Conservation (phyloP, 2,888 invertebrate genomes). For the Cantharis flavilabris region DNA sequence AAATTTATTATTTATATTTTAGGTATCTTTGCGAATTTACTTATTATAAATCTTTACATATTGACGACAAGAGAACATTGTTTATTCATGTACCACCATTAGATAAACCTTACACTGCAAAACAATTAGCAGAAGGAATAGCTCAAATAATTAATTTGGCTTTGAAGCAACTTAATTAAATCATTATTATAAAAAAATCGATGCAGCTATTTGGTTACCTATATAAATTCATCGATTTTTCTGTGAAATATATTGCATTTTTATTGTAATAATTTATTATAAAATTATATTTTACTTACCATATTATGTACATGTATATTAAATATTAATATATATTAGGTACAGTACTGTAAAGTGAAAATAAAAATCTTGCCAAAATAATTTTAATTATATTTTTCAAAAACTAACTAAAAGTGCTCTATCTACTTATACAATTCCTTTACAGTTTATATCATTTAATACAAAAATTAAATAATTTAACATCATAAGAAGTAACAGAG, state of each 20-base stretch:
- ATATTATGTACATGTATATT: too few species aligned
- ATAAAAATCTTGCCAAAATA: background rate
- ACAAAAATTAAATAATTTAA: background rate
- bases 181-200: too few species aligned
- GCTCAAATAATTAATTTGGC: constrained; percentile 52
- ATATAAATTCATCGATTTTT: too few species aligned
- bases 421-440: too few species aligned
- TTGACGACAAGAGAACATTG: constrained; percentile 64
- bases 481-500: background rate
- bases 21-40: constrained; percentile 84
- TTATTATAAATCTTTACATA: constrained; percentile 75
- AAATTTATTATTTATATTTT: constrained; percentile 36
- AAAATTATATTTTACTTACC: too few species aligned
- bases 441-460: background rate
- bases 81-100: constrained; percentile 82
- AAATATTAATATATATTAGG: too few species aligned
- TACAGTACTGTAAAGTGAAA: background rate
- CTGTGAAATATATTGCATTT: too few species aligned
- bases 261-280: too few species aligned
- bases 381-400: background rate
- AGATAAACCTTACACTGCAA: constrained; percentile 62
- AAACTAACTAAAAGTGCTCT: too few species aligned
- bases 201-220: too few species aligned
- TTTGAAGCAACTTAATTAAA: constrained; percentile 34
- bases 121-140: constrained; percentile 64